phyloP scores from a whole-genome alignment of 2,113 vertebrate genomes.

The Thymallus thymallus region DNA sequence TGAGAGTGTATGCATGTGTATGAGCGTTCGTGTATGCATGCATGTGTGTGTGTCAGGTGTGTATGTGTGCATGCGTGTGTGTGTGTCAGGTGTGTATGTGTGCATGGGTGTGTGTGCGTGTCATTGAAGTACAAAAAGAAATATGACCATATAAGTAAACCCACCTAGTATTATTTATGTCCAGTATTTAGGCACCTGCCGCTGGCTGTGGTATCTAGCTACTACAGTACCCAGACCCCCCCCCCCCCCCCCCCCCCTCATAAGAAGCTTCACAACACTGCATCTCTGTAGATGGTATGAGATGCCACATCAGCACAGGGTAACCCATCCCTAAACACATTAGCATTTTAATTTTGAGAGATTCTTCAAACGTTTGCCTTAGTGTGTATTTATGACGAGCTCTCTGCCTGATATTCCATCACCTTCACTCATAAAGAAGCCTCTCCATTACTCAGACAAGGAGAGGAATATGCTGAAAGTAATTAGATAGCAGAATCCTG shows the following conservation, averaged over 20 bases:
- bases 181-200: constrained; percentile 58
- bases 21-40: too few species aligned
- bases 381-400: constrained; percentile 81
- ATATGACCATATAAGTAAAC: constrained; percentile 52
- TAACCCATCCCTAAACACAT: constrained; percentile 80
- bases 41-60: too few species aligned
- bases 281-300: constrained; percentile 63
- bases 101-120: background rate
- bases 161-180: constrained; percentile 37
- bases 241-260: too few species aligned
- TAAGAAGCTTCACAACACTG: constrained; percentile 9
- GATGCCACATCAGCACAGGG: constrained; percentile 79
- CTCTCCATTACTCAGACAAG: constrained; percentile 77
- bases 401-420: constrained; percentile 77
- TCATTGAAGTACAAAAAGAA: constrained; percentile 25
- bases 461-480: constrained; percentile 74
- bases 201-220: constrained; percentile 9
- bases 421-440: constrained; percentile 81
- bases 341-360: constrained; percentile 82
- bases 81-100: background rate
- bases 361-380: constrained; percentile 83
- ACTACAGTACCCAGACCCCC: constrained; percentile 34
- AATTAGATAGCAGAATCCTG: constrained; percentile 81
- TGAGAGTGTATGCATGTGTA: too few species aligned
- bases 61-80: background rate